Evolutionary conservation across 2,797 vertebrate genomes (phyloP).

Genomic region (Melanotaenia trifasciata): DNA sequence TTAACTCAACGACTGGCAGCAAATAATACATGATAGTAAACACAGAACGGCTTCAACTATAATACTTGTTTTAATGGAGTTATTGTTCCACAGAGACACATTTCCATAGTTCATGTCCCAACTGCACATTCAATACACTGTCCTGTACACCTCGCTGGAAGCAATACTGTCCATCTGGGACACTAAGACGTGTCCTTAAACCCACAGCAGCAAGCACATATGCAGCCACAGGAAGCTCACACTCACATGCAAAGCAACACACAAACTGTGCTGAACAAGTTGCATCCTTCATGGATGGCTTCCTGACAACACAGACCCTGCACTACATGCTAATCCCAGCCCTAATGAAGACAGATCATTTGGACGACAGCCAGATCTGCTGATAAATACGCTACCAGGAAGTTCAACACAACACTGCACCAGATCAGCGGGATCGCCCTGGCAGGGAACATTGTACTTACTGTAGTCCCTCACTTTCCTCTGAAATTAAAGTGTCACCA

Average conservation of each 20-base stretch:
- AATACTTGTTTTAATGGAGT: not conserved
- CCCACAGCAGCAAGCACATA: not conserved
- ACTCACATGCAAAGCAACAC: conserved; percentile 9
- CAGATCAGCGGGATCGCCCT: conserved; percentile 21
- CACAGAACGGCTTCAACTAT: not conserved
- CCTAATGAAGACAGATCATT: conserved; percentile 71
- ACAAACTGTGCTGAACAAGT: conserved; percentile 30
- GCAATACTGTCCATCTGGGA: conserved; percentile 17
- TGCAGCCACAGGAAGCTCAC: not conserved
- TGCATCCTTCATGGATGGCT: conserved; percentile 65
- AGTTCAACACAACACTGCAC: conserved; percentile 19
- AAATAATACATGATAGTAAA: not conserved
- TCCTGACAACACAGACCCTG: conserved; percentile 45
- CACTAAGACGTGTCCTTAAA: not conserved
- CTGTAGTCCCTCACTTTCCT: conserved; percentile 38
- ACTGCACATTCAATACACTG: not conserved
- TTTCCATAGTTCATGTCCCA: conserved; percentile 1
- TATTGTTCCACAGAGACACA: not conserved
- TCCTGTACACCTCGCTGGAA: not conserved
- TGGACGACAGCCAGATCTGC: conserved; percentile 46
- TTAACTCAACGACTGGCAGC: not conserved
- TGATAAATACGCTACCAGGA: conserved; percentile 20
- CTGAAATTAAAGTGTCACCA: conserved; percentile 27
- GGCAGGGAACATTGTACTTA: conserved; percentile 44
- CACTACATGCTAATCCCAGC: conserved; percentile 21